Evolutionary conservation across 2,113 vertebrate genomes (phyloP), one percentile per base, ranked within the genome.

Genomic region (Conger conger): DNA sequence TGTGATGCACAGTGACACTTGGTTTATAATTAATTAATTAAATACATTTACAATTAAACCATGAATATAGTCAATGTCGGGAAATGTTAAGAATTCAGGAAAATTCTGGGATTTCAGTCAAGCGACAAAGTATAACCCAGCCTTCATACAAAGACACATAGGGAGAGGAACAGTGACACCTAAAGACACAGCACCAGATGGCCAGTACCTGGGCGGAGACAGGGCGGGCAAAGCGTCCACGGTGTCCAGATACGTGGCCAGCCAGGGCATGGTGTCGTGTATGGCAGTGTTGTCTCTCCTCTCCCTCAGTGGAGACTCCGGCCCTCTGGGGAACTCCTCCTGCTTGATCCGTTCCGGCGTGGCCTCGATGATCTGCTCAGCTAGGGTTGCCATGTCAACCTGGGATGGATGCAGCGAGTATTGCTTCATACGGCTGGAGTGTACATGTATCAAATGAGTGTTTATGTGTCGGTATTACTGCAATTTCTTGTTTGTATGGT

Each of bases 341-440:
- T 92, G 95, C 89, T 98, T 98, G 91, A 97, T 98, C 85, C 96
- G 93, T 40, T 97, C 97, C 0, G 97, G 97, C 0, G 97, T 97
- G n/a, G 97, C 97, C 88, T 98, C 96, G 0, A 98, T 96, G 90
- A 98, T 97, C 87, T 98, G 96, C 90, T 97, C 96, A 4, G 97
- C 97, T 85, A 98, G 93, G 0, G 96, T 95, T 27, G 96, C 94
- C 96, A 98, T 96, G 92, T 98, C 97, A 68, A 97, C 97, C 97
- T 98, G 90, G 81, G 54, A 81, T 81, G 33, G 76, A 84, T 63
- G 84, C 45, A 38, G 73, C n/a, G 37, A 54, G 18, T 57, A 54
- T 3, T 35, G 45, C 53, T 40, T 57, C 82, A 20, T n/a, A 18
- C 17, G 0, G 8, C 13, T 77, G 30, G 16, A 37, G 30, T 8